Evolutionary conservation across 2,888 invertebrate genomes (phyloP), one percentile per base, ranked within the genome.

Genomic region (Lasioglossum pauxillum): DNA sequence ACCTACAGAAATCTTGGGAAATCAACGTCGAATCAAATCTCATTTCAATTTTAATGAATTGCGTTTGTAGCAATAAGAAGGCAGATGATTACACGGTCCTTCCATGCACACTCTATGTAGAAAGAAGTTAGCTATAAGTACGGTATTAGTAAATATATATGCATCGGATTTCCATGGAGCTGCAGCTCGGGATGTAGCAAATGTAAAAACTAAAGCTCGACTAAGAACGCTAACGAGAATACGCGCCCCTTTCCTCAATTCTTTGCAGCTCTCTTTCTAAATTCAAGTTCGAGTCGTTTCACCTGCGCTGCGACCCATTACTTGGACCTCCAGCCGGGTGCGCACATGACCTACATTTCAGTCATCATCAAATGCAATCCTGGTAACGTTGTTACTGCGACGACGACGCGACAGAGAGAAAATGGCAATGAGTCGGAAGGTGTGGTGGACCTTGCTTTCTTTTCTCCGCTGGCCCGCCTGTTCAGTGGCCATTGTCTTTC

Each of bases 251-350:
- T 64, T 2, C 31, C 7, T 31, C 7, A 2, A 1, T 35, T 35
- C 67, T 67, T 19, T 35, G 35, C 19, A 35, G 31, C 4, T 35
- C 35, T 67, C 35, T 35, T 35, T 67, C 35, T 67, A 67, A 67
- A 67, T 35, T 67, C 67, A 67, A 67, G 67, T 67, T 67, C 67
- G 67, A 67, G 19, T 35, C 67, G 67, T 31, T 67, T 67, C 67
- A 67, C 67, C 67, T 67, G 67, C 8, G 19, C 23, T 23, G 67
- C 67, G 19, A 35, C 67, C 35, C 35, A 35, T 67, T 67, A 19
- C 8, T 67, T 67, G 67, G 35, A 67, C 67, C 67, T 67, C 35
- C 35, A 35, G 67, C 67, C 19, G 35, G 67, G 67, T 10, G 67
- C 31, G 35, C 35, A 23, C 35, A 19, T 67, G 67, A 67, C 67